Conservation (phyloP, 2,797 vertebrate species). For the Hirundo rustica region DNA sequence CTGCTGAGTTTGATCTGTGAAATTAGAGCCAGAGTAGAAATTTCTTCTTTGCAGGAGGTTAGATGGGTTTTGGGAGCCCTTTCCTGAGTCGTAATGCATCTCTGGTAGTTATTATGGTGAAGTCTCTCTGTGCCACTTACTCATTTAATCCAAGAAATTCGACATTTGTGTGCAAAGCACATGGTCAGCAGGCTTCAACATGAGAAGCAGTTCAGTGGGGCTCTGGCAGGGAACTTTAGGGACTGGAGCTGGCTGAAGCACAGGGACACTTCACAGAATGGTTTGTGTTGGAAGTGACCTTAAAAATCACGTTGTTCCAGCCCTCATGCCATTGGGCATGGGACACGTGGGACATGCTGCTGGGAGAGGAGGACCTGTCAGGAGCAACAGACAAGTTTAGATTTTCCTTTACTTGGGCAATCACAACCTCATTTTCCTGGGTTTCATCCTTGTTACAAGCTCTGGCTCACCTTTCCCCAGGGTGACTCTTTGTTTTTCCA, state of each 20-base stretch:
- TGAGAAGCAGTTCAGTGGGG: neutral
- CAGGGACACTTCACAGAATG: neutral
- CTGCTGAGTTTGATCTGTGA: neutral
- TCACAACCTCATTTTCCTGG: neutral
- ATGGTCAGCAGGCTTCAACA: neutral
- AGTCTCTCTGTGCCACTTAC: neutral
- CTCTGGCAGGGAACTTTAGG: neutral
- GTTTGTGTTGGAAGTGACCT: neutral
- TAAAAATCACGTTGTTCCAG: neutral
- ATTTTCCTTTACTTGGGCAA: neutral
- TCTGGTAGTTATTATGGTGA: neutral
- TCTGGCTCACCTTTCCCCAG: constrained; percentile 20
- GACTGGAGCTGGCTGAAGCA: neutral
- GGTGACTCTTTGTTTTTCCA: constrained; percentile 15
- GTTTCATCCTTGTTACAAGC: neutral
- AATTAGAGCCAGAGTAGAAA: neutral
- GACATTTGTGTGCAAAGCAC: neutral
- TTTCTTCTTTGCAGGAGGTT: neutral
- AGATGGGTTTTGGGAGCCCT: neutral
- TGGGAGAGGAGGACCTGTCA: neutral
- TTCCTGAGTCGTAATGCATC: neutral
- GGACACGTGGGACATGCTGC: neutral
- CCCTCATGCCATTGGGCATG: neutral
- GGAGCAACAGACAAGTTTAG: neutral
- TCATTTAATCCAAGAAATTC: neutral